Percentiles rank a stretch among this genome's conserved stretches.
These are phyloP conservation scores for Drosophila falleni DNA, from an alignment of 2,888 invertebrate species.

Conservation along the genomic window DNA sequence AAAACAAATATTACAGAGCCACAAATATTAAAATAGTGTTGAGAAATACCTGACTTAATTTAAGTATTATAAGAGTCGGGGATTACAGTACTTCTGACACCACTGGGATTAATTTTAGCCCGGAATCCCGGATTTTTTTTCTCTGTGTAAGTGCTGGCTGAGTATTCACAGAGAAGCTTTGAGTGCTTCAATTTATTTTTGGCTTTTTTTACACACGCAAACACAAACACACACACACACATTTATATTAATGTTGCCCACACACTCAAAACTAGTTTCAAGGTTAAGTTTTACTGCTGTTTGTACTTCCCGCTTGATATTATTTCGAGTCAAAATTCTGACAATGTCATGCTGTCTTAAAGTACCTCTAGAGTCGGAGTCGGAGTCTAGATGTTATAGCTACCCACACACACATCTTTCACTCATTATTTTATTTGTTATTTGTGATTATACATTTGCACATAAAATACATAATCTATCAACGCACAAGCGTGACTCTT, in stretches of 20 bases:
- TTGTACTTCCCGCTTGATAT: conserved; percentile 67
- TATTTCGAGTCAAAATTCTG: conserved; percentile 27
- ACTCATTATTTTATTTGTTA: conserved; percentile 5
- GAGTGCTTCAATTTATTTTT: conserved; percentile 61
- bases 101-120: too few relatives aligned
- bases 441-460: conserved; percentile 17
- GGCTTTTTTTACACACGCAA: conserved; percentile 37
- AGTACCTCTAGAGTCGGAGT: conserved; percentile 27
- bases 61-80: too few relatives aligned
- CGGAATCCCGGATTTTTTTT: too few relatives aligned
- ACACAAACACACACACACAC: not conserved
- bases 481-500: conserved; percentile 47
- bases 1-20: too few relatives aligned
- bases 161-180: not conserved
- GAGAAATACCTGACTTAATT: too few relatives aligned
- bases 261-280: conserved; percentile 60
- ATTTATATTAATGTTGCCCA: not conserved
- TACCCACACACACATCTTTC: conserved; percentile 10
- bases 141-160: not conserved
- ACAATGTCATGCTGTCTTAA: conserved; percentile 23
- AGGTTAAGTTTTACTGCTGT: conserved; percentile 66
- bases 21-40: too few relatives aligned
- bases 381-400: conserved; percentile 6
- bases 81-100: too few relatives aligned
- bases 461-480: conserved; percentile 24